Evolutionary conservation across 2,888 invertebrate species (phyloP).

Genomic region (Mythimna ferrago): DNA sequence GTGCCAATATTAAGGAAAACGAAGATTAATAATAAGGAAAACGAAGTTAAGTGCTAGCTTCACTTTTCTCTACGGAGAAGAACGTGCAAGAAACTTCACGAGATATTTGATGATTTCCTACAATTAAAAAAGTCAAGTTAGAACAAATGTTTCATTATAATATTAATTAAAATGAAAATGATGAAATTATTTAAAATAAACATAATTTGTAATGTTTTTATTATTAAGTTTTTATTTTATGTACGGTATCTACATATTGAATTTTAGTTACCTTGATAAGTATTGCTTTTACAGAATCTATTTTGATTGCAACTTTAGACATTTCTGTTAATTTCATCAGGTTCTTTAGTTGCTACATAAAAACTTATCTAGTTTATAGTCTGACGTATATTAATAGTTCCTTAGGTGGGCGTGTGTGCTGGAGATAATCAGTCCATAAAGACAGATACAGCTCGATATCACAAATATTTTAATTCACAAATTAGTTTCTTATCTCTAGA

Average conservation of each 20-base stretch:
- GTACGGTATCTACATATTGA: neutral
- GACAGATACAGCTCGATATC: conserved; percentile 49
- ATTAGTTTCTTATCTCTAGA: conserved; percentile 53
- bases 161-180: too few relatives aligned
- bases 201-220: neutral
- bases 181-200: neutral
- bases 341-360: conserved; percentile 17
- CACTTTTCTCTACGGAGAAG: too few relatives aligned
- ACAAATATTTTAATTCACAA: conserved; percentile 63
- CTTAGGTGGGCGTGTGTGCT: conserved; percentile 53
- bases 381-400: conserved; percentile 33
- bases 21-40: too few relatives aligned
- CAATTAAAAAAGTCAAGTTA: too few relatives aligned
- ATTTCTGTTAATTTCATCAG: neutral
- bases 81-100: too few relatives aligned
- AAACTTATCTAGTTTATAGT: conserved; percentile 47
- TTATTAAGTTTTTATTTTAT: neutral
- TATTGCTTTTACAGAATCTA: neutral
- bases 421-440: conserved; percentile 46
- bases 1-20: too few relatives aligned
- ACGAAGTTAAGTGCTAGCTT: too few relatives aligned
- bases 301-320: neutral
- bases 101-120: too few relatives aligned
- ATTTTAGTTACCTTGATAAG: too few relatives aligned
- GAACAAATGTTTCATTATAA: too few relatives aligned